Conservation (phyloP, 2,113 vertebrate genomes). For the Microcebus griseorufus region DNA sequence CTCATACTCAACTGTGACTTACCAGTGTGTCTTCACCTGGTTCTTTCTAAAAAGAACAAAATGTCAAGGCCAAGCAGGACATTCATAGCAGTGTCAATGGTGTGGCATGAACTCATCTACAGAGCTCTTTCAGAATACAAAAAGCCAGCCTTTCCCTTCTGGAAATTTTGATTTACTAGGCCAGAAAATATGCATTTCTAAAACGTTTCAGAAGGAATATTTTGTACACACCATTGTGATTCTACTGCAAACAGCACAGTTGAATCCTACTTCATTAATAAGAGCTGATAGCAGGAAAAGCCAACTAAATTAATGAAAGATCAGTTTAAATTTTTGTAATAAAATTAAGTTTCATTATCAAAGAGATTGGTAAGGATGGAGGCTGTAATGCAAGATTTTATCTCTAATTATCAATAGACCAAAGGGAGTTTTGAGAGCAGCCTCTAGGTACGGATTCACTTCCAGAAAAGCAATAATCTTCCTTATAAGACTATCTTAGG, state of each 20-base stretch:
- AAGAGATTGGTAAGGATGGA: not conserved
- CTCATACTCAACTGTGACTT: conserved; percentile 42
- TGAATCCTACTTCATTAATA: not conserved
- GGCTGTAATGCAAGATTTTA: not conserved
- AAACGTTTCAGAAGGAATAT: not conserved
- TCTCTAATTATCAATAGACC: not conserved
- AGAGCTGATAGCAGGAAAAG: not conserved
- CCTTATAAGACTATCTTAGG: not conserved
- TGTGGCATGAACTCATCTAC: not conserved
- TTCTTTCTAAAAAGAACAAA: conserved; percentile 31
- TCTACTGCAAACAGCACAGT: not conserved
- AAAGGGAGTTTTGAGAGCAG: not conserved
- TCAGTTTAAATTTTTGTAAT: not conserved
- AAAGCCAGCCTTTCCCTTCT: not conserved
- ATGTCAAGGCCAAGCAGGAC: conserved; percentile 23
- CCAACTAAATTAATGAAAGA: not conserved
- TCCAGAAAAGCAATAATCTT: not conserved
- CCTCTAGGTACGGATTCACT: not conserved
- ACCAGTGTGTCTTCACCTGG: conserved; percentile 21
- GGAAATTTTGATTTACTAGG: not conserved
- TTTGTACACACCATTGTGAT: not conserved
- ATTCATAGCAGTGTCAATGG: not conserved
- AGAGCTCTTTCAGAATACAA: not conserved
- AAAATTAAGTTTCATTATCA: not conserved
- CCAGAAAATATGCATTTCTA: not conserved